Evolutionary conservation across 2,797 vertebrate genomes (phyloP), one percentile per base, ranked within the genome.

Genomic region (Ceryle rudis): DNA sequence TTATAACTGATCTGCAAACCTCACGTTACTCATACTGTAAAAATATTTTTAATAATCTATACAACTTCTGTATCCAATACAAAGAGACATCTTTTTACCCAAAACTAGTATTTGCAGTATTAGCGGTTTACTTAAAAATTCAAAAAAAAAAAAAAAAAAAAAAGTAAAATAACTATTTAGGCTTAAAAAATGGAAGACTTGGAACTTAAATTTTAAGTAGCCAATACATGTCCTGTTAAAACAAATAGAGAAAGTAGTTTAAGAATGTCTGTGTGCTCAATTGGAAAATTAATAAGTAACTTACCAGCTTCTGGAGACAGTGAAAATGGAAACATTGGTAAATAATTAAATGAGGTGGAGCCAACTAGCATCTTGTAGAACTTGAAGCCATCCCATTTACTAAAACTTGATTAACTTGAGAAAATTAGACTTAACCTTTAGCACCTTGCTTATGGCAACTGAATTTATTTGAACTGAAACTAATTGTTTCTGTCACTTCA

Each of bases 281-380:
- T 64, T 61, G 86, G 82, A 82, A 95, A 92, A 90, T 86, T 86
- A 88, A 61, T 92, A 71, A 83, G 73, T 96, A 83, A 94, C 66
- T 88, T 70, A 86, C 3, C 31, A 77, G 55, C 81, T 75, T 79
- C 47, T 85, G 37, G 64, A 77, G 82, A 73, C 33, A n/a, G 9
- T 82, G 18, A 66, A 90, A 87, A 89, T 55, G 26, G 54, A 65
- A 86, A 77, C 26, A 41, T 28, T 42, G 28, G 57, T 86, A 86
- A 94, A 83, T 91, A 79, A 79, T 91, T 90, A 88, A 74, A 66
- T 51, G 7, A 78, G 60, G 14, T 62, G n/a, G 28, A 92, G 16
- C 70, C 28, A 61, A 19, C 49, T 70, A 66, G 58, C 33, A 81
- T 52, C 37, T 33, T 26, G 29, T 71, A 83, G 65, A 82, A 80